These are phyloP conservation scores for Amphipyra tragopoginis DNA, from an alignment of 2,888 invertebrate species.

Conservation along the genomic window DNA sequence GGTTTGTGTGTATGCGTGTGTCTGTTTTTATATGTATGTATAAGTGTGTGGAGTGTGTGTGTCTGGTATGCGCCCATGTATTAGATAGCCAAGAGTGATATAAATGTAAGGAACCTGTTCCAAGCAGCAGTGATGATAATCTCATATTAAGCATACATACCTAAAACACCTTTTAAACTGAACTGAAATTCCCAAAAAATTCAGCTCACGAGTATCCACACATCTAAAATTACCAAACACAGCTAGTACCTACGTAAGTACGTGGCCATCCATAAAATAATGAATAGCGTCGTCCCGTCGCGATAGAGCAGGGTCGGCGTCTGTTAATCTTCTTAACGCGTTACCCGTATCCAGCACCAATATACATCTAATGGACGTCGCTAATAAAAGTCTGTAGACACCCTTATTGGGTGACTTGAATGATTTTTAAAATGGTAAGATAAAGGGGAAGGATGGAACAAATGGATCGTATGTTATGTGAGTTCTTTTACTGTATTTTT, in stretches of 20 bases:
- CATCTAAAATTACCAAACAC: conserved; percentile 2
- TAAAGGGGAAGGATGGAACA: neutral
- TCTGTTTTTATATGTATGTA: too few species aligned
- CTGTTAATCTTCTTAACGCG: conserved; percentile 60
- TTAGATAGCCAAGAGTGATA: too few species aligned
- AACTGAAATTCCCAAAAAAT: too few species aligned
- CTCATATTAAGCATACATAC: neutral
- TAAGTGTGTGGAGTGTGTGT: too few species aligned
- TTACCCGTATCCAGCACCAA: conserved; percentile 45
- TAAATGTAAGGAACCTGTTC: too few species aligned
- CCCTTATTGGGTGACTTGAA: conserved; percentile 24
- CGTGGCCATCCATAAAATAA: conserved; percentile 41
- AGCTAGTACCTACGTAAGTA: conserved; percentile 16
- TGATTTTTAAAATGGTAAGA: conserved; percentile 18
- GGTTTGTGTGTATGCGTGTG: too few species aligned
- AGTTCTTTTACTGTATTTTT: too few species aligned
- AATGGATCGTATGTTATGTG: neutral
- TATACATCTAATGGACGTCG: conserved; percentile 51
- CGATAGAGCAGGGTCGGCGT: conserved; percentile 49
- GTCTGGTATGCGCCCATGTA: too few species aligned
- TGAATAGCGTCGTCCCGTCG: conserved; percentile 29
- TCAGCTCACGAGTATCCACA: neutral
- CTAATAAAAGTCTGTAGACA: conserved; percentile 54
- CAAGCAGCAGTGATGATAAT: too few species aligned
- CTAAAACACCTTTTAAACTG: too few species aligned